phyloP scores from a whole-genome alignment of 2,888 invertebrate genomes.

The Caenorhabditis imperialis region DNA sequence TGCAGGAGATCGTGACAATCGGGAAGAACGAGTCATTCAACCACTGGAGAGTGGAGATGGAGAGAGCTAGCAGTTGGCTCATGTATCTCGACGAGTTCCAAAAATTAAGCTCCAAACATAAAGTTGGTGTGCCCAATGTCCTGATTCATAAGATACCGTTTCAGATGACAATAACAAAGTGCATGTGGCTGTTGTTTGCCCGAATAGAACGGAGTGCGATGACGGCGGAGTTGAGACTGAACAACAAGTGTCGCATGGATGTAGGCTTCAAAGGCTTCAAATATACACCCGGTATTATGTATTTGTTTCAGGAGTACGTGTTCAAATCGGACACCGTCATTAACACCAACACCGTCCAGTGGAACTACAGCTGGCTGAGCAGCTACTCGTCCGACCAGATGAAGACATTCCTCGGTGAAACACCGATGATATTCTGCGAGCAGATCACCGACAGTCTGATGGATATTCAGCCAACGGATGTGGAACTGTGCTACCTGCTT shows the following conservation, averaged over 20 bases:
- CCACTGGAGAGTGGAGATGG: not conserved
- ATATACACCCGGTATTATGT: not conserved
- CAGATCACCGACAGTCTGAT: not conserved
- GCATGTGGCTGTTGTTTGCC: not conserved
- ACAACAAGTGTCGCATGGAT: not conserved
- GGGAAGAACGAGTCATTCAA: not conserved
- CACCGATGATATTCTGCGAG: not conserved
- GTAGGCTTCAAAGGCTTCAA: not conserved
- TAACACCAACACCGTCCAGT: too few species aligned
- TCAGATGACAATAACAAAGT: not conserved
- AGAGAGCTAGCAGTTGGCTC: not conserved
- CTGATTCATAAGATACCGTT: not conserved
- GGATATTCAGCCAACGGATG: not conserved
- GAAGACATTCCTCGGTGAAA: not conserved
- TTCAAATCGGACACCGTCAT: not conserved
- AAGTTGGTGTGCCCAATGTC: not conserved
- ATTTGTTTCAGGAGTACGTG: not conserved
- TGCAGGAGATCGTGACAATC: not conserved
- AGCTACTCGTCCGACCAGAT: too few species aligned
- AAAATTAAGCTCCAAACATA: not conserved
- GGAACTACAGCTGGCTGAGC: too few species aligned
- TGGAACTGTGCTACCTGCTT: conserved; percentile 6
- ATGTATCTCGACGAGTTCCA: not conserved
- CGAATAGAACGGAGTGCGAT: not conserved
- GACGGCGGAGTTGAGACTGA: not conserved